phyloP scores from a whole-genome alignment of 2,888 invertebrate species.

The Limenitis camilla region DNA sequence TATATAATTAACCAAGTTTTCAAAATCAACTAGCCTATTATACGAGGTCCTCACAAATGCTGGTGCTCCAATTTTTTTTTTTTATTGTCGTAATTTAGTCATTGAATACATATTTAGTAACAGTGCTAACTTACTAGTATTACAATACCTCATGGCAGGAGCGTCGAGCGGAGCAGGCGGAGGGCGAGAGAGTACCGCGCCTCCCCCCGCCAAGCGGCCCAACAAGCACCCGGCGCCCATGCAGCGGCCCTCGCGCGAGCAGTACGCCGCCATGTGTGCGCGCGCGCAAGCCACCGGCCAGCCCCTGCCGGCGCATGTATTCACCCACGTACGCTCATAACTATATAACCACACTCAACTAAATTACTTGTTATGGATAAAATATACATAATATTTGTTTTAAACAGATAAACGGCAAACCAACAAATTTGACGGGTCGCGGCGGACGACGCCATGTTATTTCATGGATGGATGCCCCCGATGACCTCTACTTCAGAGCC shows the following conservation, averaged over 20 bases:
- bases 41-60: no score
- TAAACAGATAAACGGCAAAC: conserved; percentile 85
- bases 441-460: conserved; percentile 92
- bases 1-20: no score
- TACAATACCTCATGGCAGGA: no score
- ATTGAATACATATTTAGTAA: no score
- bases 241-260: conserved; percentile 80
- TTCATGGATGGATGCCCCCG: conserved; percentile 98
- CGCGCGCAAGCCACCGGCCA: conserved; percentile 79
- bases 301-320: conserved; percentile 80
- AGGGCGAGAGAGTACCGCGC: conserved; percentile 51
- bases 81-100: no score
- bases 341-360: no score
- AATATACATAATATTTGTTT: background rate
- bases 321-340: conserved; percentile 71
- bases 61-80: no score
- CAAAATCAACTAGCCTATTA: no score
- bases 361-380: no score
- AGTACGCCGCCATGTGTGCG: conserved; percentile 82
- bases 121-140: no score
- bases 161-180: conserved; percentile 37
- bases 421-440: conserved; percentile 85
- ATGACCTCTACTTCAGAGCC: conserved; percentile 96
- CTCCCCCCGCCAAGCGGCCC: conserved; percentile 87
- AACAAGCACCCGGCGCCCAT: conserved; percentile 84